These are phyloP conservation scores for Chrysina gloriosa DNA, from an alignment of 2,888 invertebrate species.

Conservation along the genomic window DNA sequence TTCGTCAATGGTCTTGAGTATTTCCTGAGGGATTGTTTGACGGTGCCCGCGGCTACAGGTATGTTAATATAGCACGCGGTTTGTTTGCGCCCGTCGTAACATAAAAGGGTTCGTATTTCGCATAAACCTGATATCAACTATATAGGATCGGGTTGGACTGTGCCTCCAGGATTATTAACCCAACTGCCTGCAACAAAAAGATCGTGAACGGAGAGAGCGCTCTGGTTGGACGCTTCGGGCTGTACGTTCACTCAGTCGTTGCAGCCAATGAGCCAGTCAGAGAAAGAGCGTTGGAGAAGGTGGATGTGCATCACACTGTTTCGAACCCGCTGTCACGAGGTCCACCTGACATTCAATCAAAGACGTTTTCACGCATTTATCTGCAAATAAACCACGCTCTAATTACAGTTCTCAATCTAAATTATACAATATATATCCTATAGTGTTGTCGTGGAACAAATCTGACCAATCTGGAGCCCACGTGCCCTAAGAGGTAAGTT, in stretches of 20 bases:
- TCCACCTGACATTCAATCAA: conserved; percentile 38
- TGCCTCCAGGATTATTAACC: conserved; percentile 61
- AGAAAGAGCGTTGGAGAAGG: conserved; percentile 46
- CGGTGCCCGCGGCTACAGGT: conserved; percentile 51
- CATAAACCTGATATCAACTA: conserved; percentile 58
- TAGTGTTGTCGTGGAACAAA: conserved; percentile 45
- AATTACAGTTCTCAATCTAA: background rate
- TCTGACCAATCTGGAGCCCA: conserved; percentile 60
- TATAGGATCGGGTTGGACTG: conserved; percentile 56
- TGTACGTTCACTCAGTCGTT: conserved; percentile 52
- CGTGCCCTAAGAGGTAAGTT: conserved; percentile 62
- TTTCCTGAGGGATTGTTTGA: conserved; percentile 48
- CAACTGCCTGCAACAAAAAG: conserved; percentile 60
- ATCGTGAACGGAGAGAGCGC: conserved; percentile 52
- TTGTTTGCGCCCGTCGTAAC: conserved; percentile 57
- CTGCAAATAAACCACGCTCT: background rate
- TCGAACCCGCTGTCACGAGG: conserved; percentile 47
- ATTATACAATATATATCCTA: background rate
- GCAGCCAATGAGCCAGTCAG: conserved; percentile 53
- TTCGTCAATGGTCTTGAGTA: conserved; percentile 40
- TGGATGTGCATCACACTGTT: conserved; percentile 44
- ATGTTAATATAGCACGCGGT: conserved; percentile 52
- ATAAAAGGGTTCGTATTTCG: conserved; percentile 60
- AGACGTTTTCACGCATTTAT: conserved; percentile 12
- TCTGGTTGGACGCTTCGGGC: conserved; percentile 58